phyloP scores from a whole-genome alignment of 2,888 invertebrate species.

The Lysandra coridon region DNA sequence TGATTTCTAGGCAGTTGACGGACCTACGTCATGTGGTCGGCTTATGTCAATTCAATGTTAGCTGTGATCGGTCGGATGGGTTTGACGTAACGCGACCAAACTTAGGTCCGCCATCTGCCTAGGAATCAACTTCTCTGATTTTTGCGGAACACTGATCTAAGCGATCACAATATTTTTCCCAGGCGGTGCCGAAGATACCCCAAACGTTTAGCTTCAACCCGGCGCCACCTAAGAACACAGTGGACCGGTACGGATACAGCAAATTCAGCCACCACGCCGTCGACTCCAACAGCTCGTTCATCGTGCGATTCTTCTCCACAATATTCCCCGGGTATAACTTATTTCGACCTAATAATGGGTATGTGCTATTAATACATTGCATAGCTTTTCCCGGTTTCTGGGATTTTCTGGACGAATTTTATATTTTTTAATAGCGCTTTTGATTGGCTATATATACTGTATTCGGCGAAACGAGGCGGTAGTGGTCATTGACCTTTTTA shows the following conservation, averaged over 20 bases:
- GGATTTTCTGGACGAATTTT: background rate
- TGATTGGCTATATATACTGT: too few relatives aligned
- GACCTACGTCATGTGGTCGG: too few relatives aligned
- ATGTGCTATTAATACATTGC: background rate
- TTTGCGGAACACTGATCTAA: too few relatives aligned
- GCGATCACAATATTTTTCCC: background rate
- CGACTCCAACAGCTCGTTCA: constrained; percentile 33
- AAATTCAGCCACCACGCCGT: constrained; percentile 20
- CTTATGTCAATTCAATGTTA: too few relatives aligned
- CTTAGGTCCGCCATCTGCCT: too few relatives aligned
- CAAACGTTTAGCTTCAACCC: constrained; percentile 42
- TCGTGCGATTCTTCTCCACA: constrained; percentile 41
- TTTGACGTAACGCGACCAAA: too few relatives aligned
- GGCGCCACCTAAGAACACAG: constrained; percentile 41
- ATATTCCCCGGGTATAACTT: constrained; percentile 41
- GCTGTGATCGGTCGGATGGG: too few relatives aligned
- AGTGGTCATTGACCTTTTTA: too few relatives aligned
- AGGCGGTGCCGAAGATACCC: constrained; percentile 43
- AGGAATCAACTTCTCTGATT: background rate
- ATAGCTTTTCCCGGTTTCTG: background rate
- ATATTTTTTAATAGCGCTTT: too few relatives aligned
- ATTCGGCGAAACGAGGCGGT: too few relatives aligned
- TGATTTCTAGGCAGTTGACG: too few relatives aligned
- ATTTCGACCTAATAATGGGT: constrained; percentile 6
- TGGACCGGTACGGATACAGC: constrained; percentile 47